Conservation (phyloP, 64 coral and sea anemone genomes). For the Montipora foliosa region DNA sequence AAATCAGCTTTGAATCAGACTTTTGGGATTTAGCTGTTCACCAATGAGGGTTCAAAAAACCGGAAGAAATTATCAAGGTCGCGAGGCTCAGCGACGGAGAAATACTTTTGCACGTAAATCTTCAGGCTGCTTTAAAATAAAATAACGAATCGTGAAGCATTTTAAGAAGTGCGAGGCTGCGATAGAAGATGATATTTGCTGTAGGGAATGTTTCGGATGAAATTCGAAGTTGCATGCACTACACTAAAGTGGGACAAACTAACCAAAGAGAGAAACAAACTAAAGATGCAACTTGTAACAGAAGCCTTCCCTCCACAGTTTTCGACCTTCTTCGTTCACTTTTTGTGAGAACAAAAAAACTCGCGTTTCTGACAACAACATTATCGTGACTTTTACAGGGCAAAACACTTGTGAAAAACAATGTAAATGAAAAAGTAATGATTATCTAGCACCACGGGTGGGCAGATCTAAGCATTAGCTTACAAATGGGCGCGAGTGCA, state of each 20-base stretch:
- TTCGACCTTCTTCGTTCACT: not conserved
- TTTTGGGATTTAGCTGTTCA: too few species aligned
- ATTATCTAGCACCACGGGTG: not conserved
- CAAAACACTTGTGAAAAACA: not conserved
- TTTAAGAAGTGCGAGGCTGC: too few species aligned
- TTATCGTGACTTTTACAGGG: not conserved
- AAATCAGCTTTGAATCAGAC: not conserved
- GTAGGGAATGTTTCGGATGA: too few species aligned
- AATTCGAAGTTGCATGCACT: too few species aligned
- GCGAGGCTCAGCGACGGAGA: not conserved
- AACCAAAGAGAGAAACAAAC: not conserved
- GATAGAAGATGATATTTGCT: too few species aligned
- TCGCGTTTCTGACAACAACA: not conserved
- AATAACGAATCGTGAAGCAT: not conserved
- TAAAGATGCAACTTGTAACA: not conserved
- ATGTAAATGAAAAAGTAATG: not conserved
- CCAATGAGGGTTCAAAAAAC: not conserved
- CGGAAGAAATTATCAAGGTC: not conserved
- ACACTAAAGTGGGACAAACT: too few species aligned
- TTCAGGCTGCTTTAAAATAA: not conserved
- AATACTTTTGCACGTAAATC: conserved; percentile 10
- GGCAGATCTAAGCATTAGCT: too few species aligned
- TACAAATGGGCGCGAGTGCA: not conserved
- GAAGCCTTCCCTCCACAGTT: not conserved
- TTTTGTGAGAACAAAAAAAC: not conserved